phyloP scores from a whole-genome alignment of 2,113 vertebrate species.

The Podilymbus podiceps region DNA sequence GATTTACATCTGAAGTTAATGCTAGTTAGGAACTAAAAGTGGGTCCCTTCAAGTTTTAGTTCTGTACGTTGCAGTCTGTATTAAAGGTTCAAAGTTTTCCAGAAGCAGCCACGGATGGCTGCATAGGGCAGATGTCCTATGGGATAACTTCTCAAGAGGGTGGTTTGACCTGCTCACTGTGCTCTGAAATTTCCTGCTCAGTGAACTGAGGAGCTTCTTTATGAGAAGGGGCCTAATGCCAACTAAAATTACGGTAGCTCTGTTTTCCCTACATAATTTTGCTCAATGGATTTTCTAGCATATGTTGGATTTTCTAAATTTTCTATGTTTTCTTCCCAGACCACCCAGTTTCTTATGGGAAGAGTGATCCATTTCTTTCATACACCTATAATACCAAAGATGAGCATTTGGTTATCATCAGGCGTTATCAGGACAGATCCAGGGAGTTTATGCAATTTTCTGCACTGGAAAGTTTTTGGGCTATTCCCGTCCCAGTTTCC shows the following conservation, averaged over 20 bases:
- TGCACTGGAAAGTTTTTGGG: background rate
- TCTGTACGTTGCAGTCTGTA: background rate
- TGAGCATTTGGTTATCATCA: background rate
- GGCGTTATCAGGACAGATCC: background rate
- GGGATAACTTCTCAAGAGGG: background rate
- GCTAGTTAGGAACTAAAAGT: background rate
- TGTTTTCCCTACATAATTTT: background rate
- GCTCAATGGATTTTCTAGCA: background rate
- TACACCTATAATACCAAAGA: background rate
- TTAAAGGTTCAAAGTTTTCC: background rate
- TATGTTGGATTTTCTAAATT: no score
- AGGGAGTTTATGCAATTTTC: background rate
- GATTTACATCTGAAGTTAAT: background rate
- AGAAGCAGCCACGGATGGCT: background rate
- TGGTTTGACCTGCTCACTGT: background rate
- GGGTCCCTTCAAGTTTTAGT: background rate
- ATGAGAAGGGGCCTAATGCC: background rate
- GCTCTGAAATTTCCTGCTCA: background rate
- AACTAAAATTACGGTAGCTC: background rate
- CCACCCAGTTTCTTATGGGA: background rate
- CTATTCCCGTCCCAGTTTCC: background rate
- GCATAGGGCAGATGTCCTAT: background rate
- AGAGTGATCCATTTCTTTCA: background rate
- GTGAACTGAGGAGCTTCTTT: background rate
- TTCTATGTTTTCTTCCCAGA: background rate